Evolutionary conservation across 2,797 vertebrate species (phyloP), one percentile per base, ranked within the genome.

Genomic region (Sphenodon punctatus): DNA sequence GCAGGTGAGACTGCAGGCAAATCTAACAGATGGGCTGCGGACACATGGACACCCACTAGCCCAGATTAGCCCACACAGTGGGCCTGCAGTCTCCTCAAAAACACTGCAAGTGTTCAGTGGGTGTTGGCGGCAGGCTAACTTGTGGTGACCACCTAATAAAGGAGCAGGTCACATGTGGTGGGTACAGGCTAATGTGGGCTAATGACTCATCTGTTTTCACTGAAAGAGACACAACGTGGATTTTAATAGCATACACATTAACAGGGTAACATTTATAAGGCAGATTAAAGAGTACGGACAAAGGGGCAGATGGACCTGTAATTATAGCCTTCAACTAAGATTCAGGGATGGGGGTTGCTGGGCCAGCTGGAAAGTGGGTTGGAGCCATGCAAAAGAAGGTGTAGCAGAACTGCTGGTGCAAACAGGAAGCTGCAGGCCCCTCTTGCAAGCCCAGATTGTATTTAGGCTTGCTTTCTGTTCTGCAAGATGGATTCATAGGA

Each of bases 221-320:
- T n/a, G n/a, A n/a, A 56, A 51, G 30, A 75, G 30, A 77, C 41
- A 69, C 32, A 43, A 61, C 38, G 53, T 6, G 48, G 12, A 72
- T 41, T 71, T 32, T 72, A 65, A 48, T 45, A 70, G 27, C 25
- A 25, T 65, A 48, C 61, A 39, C n/a, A 53, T 25, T 63, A 43
- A 34, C 36, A 20, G 49, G 25, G 34, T 34, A 17, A 59, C 27
- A 88, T 86, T 76, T 75, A 77, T 63, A 59, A 41, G 11, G 63
- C 42, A 48, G 42, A 66, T 87, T 61, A 43, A 73, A 74, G 71
- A 45, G 63, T 58, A 80, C 92, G 81, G 61, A 16, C 0, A 2
- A 66, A 82, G 58, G 71, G 91, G 60, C 13, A 41, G 78, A 64
- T 58, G 38, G 76, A 25, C 75, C n/a, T n/a, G n/a, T 89, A 49